Base-by-base conservation (phyloP, 2,797 vertebrate species). In the Lophius americanus region DNA sequence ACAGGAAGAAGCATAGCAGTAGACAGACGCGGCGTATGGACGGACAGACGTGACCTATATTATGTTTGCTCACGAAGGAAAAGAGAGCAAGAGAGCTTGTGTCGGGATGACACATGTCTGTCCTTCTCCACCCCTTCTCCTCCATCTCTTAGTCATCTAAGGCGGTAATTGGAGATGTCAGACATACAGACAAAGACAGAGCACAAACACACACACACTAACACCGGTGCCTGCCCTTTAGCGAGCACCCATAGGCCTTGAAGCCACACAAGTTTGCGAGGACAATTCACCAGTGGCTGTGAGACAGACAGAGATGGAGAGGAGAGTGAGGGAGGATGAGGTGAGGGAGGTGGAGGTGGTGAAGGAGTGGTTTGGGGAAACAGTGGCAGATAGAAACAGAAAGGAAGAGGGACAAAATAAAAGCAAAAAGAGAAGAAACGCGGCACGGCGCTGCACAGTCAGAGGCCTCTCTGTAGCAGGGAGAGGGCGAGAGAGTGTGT, bases 161-260 rank as follows among this genome's bases (percentile, higher is more conserved):
- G 79, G 76, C 81, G 70, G 83, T 89, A 90, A 91, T 89, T 92
- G 85, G 78, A 75, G 86, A 72, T 88, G 85, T 90, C 88, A 89
- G 82, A 79, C 82, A 79, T 77, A 83, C 75, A 76, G 62, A 64
- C 68, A 67, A 84, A 77, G 71, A 83, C 63, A 60, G 70, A 80
- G 51, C 60, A 70, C 47, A 76, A 32, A 62, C 59, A 39, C 59
- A 60, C 38, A 50, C 14, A 43, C 53, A 63, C 44, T 41, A 35
- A 60, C 71, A 74, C 67, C 73, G 60, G 59, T 74, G 60, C 66
- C 62, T 85, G 85, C 74, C 85, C 85, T 89, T 90, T 82, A 89
- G 76, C 65, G 6, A 72, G 68, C 55, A 77, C 76, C 84, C 73
- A 71, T 38, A 52, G 86, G 84, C 81, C 73, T 81, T 86, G 81